These are phyloP conservation scores for Apodemus speciosus DNA, from an alignment of 2,113 vertebrate genomes.

Conservation along the genomic window DNA sequence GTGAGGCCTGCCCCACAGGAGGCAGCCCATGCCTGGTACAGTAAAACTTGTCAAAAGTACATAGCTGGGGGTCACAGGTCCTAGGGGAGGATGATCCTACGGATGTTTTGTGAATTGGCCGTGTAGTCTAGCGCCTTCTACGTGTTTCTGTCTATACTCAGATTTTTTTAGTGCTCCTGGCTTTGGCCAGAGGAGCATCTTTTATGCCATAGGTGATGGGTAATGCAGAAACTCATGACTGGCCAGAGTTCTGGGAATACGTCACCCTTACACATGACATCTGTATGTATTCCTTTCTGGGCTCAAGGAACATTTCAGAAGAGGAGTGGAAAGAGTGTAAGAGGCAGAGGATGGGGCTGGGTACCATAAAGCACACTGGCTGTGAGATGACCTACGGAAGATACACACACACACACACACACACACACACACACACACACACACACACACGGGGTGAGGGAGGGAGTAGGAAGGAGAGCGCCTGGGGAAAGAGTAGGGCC, in stretches of 20 bases:
- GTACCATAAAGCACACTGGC: neutral
- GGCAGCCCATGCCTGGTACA: neutral
- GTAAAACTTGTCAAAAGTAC: neutral
- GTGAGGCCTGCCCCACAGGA: neutral
- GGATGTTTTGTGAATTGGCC: neutral
- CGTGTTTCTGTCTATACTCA: neutral
- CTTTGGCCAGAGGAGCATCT: neutral
- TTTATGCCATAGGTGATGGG: neutral
- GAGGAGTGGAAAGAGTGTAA: neutral
- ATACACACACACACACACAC: neutral
- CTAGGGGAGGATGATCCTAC: neutral
- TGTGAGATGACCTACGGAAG: neutral
- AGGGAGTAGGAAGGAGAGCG: neutral
- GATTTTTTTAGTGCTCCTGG: neutral
- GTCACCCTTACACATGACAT: neutral
- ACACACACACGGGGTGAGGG: neutral
- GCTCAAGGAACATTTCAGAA: neutral
- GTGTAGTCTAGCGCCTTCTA: neutral
- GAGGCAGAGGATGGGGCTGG: neutral
- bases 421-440: neutral
- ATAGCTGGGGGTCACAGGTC: neutral
- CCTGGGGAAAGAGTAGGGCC: neutral
- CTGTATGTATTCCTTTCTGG: neutral
- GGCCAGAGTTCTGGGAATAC: neutral
- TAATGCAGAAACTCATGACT: neutral